Evolutionary conservation across 1,140 invertebrate genomes (phyloP).

Genomic region (Plectrocnemia conspersa): DNA sequence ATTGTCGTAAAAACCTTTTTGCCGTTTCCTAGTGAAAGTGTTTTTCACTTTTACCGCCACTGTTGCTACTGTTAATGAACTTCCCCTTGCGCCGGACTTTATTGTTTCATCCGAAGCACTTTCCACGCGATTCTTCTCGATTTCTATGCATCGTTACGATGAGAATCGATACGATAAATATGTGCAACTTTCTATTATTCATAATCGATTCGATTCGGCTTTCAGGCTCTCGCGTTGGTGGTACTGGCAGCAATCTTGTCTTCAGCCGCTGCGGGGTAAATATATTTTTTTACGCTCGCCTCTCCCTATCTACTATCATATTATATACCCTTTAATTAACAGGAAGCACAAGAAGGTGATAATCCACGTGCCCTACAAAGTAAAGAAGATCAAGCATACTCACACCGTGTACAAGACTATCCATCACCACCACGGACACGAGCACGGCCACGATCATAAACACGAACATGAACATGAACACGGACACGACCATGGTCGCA

Average conservation of each 20-base stretch:
- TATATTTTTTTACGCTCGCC: neutral
- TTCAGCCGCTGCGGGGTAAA: conserved; percentile 15
- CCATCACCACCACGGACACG: conserved; percentile 45
- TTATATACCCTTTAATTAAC: conserved; percentile 24
- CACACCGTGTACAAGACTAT: conserved; percentile 61
- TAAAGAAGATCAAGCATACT: conserved; percentile 61
- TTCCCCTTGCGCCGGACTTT: too few relatives aligned
- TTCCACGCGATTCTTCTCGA: too few relatives aligned
- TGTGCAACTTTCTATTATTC: neutral
- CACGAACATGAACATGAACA: neutral
- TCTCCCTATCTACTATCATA: neutral
- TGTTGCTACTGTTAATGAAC: neutral
- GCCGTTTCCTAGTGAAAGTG: neutral
- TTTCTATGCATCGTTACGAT: neutral
- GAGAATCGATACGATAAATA: neutral
- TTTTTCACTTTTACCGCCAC: neutral
- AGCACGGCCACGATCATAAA: neutral
- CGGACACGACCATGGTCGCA: conserved; percentile 13
- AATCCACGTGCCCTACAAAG: conserved; percentile 57
- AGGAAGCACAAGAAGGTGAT: conserved; percentile 55
- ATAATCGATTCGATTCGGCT: neutral
- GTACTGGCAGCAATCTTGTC: conserved; percentile 10
- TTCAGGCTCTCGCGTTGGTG: conserved; percentile 14
- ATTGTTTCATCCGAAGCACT: too few relatives aligned
- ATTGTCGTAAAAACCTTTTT: too few relatives aligned